Percentiles rank a stretch among this genome's conserved stretches.
phyloP scores from a whole-genome alignment of 2,113 vertebrate species.

The Mobula hypostoma region DNA sequence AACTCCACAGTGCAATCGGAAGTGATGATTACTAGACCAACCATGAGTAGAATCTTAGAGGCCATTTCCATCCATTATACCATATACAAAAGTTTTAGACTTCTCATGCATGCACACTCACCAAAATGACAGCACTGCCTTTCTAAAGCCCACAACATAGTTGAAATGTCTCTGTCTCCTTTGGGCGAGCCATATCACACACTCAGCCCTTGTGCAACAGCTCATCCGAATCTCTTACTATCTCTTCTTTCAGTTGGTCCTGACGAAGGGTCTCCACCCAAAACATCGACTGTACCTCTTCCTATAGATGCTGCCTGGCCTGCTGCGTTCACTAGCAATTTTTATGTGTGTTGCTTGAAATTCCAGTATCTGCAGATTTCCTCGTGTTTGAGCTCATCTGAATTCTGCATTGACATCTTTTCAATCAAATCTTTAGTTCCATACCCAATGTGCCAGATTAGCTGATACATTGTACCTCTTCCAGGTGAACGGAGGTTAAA shows the following conservation, averaged over 20 bases:
- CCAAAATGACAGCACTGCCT: not conserved
- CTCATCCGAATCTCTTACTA: not conserved
- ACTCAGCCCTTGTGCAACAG: not conserved
- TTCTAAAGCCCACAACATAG: not conserved
- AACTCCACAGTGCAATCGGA: not conserved
- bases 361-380: too few relatives aligned
- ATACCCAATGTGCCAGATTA: not conserved
- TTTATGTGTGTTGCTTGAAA: too few relatives aligned
- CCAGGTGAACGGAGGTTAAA: not conserved
- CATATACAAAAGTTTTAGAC: not conserved
- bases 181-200: not conserved
- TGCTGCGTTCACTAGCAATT: too few relatives aligned
- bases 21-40: not conserved
- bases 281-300: too few relatives aligned
- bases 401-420: not conserved
- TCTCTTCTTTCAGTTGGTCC: too few relatives aligned
- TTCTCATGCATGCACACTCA: too few relatives aligned
- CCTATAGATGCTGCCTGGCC: too few relatives aligned
- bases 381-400: not conserved
- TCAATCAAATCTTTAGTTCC: not conserved
- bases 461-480: not conserved
- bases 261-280: too few relatives aligned
- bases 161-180: not conserved
- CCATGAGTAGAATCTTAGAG: not conserved
- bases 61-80: not conserved